Evolutionary conservation across 2,888 invertebrate genomes (phyloP), one percentile per base, ranked within the genome.

Genomic region (Caenorhabditis zanzibari): DNA sequence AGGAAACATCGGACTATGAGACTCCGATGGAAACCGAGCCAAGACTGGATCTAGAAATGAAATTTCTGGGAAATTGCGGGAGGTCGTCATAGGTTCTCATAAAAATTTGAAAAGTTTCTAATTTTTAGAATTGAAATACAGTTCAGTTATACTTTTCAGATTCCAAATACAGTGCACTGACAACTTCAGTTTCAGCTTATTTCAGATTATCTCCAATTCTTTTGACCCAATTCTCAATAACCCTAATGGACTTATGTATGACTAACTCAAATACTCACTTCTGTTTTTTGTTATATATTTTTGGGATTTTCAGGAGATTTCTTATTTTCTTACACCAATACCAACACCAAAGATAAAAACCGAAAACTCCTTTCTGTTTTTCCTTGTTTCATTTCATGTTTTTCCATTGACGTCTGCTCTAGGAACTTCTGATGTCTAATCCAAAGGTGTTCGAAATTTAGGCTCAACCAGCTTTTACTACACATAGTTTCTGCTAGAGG

Each of bases 271-370:
- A 44, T 44, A 41, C n/a, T 26, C 28, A 26, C 44, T n/a, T 28
- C 19, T 58, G 26, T 14, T 63, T 9, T 44, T 47, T n/a, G n/a
- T 2, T 12, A 10, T 44, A 28, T 28, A 28, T n/a, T 32, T n/a
- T n/a, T n/a, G 54, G 22, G 16, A 26, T 63, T 58, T 44, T 44
- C 61, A 24, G 14, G 4, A 38, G 38, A 6, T 38, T 38, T 38
- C 38, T 38, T 38, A 38, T 12, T 12, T 38, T 12, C 38, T 10
- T 32, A 38, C 38, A 32, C 6, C 5, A 38, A 63, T 63, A 47
- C 63, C 63, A 63, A 63, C 63, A 63, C 38, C 63, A 63, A 28
- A 63, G 63, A 63, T 63, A 61, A 61, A 19, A 38, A 26, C 63
- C 47, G 2, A 7, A 44, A 63, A 22, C 12, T 54, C 54, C 38